phyloP scores from a whole-genome alignment of 2,113 vertebrate species.

The Pongo abelii region DNA sequence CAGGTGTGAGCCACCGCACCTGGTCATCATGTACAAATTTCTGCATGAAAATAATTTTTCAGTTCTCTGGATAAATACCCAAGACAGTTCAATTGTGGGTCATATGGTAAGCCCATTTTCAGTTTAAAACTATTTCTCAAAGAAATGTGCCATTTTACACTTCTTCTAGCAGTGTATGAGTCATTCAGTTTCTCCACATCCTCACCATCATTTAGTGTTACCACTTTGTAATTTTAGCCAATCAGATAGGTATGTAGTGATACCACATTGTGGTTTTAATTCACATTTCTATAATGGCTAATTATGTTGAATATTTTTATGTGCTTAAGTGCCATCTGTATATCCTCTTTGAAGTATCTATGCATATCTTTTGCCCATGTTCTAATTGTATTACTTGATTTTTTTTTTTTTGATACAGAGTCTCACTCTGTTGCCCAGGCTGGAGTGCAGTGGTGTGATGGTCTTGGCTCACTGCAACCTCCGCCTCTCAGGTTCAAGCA shows the following conservation, averaged over 20 bases:
- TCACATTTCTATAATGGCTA: background rate
- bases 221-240: background rate
- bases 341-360: background rate
- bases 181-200: background rate
- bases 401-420: background rate
- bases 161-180: background rate
- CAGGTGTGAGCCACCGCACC: no score
- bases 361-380: background rate
- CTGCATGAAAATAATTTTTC: slow-evolving; percentile 10
- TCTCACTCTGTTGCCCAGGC: no score
- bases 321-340: background rate
- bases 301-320: background rate
- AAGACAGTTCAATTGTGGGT: background rate
- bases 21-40: background rate
- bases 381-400: background rate
- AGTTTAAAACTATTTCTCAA: background rate
- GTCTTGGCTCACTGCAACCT: no score
- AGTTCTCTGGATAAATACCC: background rate
- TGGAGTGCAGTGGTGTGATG: no score
- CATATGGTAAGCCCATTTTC: background rate
- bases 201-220: background rate
- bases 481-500: no score
- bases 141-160: background rate
- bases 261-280: background rate
- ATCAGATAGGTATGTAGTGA: background rate